Conservation (phyloP, 1,140 invertebrate species). For the Calliopsis andreniformis region DNA sequence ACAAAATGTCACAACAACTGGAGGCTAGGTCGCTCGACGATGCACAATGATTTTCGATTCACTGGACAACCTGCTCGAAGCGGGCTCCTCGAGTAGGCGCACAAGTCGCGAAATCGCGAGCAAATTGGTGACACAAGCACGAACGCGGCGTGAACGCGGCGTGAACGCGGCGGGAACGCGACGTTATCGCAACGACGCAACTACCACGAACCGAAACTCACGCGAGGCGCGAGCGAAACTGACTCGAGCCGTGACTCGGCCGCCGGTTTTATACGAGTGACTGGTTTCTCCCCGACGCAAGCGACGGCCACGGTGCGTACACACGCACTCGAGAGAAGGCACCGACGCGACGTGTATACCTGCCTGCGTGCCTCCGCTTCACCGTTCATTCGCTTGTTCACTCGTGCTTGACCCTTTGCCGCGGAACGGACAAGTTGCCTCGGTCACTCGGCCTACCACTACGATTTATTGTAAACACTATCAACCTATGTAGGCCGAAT, state of each 20-base stretch:
- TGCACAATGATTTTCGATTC: background rate
- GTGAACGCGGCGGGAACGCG: background rate
- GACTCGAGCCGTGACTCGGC: conserved; percentile 71
- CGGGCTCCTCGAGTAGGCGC: too few relatives aligned
- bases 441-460: background rate
- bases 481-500: background rate
- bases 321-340: too few relatives aligned
- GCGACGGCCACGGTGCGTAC: background rate
- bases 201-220: conserved; percentile 64
- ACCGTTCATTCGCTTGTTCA: background rate
- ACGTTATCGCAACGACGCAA: conserved; percentile 18
- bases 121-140: background rate
- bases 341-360: too few relatives aligned
- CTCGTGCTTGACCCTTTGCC: conserved; percentile 2
- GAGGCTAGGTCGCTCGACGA: background rate
- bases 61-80: background rate
- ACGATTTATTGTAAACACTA: background rate
- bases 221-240: conserved; percentile 75
- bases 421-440: background rate
- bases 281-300: conserved; percentile 61
- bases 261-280: conserved; percentile 76
- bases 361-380: background rate
- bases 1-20: conserved; percentile 24
- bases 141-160: background rate
- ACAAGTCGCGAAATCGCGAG: too few relatives aligned